Percentiles rank a stretch among this genome's conserved stretches.
Evolutionary conservation across 1,140 invertebrate genomes (phyloP).

Genomic region (Drosophila mojavensis): DNA sequence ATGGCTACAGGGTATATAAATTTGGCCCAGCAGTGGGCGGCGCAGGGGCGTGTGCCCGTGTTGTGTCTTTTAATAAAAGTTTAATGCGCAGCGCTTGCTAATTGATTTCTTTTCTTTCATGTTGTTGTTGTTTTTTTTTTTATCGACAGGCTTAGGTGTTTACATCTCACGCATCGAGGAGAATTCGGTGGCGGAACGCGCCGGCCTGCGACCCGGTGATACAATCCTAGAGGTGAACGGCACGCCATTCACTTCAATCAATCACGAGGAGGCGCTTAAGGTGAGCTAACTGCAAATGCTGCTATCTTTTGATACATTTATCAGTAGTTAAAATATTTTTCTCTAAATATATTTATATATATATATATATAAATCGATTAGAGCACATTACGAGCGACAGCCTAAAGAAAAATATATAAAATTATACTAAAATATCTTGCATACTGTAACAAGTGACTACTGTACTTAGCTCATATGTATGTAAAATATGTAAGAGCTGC

Average conservation of each 20-base stretch:
- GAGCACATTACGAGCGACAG: slow-evolving; percentile 45
- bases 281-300: slow-evolving; percentile 85
- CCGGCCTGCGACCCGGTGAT: slow-evolving; percentile 93
- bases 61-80: slow-evolving; percentile 61
- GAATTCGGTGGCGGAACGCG: slow-evolving; percentile 92
- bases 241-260: slow-evolving; percentile 93
- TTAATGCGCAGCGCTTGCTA: slow-evolving; percentile 57
- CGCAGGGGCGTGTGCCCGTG: slow-evolving; percentile 2
- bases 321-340: slow-evolving; percentile 66
- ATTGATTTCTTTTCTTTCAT: slow-evolving; percentile 56
- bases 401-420: no score
- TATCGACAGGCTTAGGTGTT: slow-evolving; percentile 89
- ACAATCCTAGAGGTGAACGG: slow-evolving; percentile 95
- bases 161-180: slow-evolving; percentile 95
- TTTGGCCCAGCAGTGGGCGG: slow-evolving; percentile 19
- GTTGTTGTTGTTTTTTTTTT: slow-evolving; percentile 30
- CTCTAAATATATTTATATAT: slow-evolving; percentile 8
- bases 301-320: slow-evolving; percentile 49
- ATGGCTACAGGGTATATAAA: slow-evolving; percentile 7
- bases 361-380: slow-evolving; percentile 57
- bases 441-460: no score
- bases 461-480: no score
- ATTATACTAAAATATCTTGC: background rate
- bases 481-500: background rate
- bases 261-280: slow-evolving; percentile 94